Evolutionary conservation across 2,113 vertebrate genomes (phyloP).

Genomic region (Colaptes auratus): DNA sequence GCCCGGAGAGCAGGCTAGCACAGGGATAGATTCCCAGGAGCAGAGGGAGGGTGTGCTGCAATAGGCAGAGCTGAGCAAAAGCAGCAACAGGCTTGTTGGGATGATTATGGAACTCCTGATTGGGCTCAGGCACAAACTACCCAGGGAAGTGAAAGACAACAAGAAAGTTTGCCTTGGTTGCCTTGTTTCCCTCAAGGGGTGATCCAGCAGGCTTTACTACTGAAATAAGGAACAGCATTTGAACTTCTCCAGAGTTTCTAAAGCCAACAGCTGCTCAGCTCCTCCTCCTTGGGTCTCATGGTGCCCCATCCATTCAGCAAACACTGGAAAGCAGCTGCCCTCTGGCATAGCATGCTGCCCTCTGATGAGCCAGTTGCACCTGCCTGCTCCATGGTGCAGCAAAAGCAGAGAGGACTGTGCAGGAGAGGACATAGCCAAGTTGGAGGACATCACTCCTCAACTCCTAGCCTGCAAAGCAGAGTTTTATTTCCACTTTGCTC

Average conservation of each 20-base stretch:
- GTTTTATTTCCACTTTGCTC: background rate
- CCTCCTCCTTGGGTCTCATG: accelerated
- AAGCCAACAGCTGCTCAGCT: background rate
- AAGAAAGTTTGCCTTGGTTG: background rate
- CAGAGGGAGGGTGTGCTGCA: background rate
- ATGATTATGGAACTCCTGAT: accelerated
- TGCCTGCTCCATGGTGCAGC: background rate
- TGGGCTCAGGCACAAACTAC: background rate
- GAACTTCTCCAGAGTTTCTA: background rate
- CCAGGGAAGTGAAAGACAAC: background rate
- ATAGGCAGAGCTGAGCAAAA: background rate
- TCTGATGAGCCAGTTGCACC: accelerated
- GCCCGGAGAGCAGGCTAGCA: background rate
- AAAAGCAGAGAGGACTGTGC: background rate
- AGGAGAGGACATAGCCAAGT: background rate
- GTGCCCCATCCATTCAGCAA: background rate
- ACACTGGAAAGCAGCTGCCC: background rate
- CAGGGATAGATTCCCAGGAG: background rate
- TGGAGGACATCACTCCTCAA: background rate
- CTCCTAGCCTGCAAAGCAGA: background rate
- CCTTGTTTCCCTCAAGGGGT: background rate
- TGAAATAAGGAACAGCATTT: background rate
- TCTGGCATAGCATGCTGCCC: accelerated
- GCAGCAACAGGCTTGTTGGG: background rate
- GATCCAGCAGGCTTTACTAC: background rate